Evolutionary conservation across 2,888 invertebrate genomes (phyloP).

Genomic region (Magallana nippona): DNA sequence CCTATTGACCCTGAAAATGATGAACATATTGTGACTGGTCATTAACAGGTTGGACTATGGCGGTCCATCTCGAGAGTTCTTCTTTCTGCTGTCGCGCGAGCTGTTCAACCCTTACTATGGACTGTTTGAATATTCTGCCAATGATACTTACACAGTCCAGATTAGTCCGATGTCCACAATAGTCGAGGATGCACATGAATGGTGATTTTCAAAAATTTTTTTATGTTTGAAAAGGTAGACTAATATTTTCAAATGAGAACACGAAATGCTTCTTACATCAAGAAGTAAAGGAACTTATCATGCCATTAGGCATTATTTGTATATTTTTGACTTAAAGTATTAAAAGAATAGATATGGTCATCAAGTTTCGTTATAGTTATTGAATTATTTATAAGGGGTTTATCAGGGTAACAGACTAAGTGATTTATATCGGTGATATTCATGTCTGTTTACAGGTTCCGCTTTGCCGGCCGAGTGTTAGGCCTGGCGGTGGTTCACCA

Average conservation of each 20-base stretch:
- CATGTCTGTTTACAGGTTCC: slow-evolving; percentile 84
- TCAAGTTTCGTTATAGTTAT: too few species aligned
- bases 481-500: slow-evolving; percentile 98
- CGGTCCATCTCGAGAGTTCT: slow-evolving; percentile 97
- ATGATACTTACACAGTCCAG: slow-evolving; percentile 96
- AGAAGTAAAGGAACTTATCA: too few species aligned
- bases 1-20: background rate
- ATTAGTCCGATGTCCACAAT: slow-evolving; percentile 94
- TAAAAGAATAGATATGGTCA: too few species aligned
- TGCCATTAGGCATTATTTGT: too few species aligned
- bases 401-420: too few species aligned
- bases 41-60: slow-evolving; percentile 90
- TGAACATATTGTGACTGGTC: background rate
- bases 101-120: slow-evolving; percentile 99
- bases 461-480: slow-evolving; percentile 95
- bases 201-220: slow-evolving; percentile 82
- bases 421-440: too few species aligned
- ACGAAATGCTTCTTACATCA: too few species aligned
- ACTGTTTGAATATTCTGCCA: slow-evolving; percentile 98
- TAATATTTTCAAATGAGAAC: background rate
- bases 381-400: too few species aligned
- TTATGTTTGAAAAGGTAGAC: background rate
- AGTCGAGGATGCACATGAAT: slow-evolving; percentile 97
- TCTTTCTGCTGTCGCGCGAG: slow-evolving; percentile 97
- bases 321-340: too few species aligned